phyloP scores from a whole-genome alignment of 2,797 vertebrate genomes.

The Intellagama lesueurii region DNA sequence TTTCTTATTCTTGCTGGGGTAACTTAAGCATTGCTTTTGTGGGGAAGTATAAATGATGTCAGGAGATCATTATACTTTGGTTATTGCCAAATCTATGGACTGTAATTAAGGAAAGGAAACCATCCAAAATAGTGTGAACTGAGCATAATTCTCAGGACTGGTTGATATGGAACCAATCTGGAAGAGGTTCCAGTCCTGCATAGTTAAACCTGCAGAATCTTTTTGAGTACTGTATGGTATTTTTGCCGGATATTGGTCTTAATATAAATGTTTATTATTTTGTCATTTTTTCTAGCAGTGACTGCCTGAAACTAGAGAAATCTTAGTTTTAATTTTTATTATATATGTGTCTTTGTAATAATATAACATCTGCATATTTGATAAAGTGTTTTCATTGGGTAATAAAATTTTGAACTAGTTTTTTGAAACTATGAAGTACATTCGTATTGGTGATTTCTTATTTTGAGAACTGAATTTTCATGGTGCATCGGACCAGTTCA shows the following conservation, averaged over 20 bases:
- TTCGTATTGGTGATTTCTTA: slow-evolving; percentile 37
- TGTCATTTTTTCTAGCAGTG: slow-evolving; percentile 18
- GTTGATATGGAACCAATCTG: slow-evolving; percentile 16
- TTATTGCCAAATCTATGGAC: not conserved
- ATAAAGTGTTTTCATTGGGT: slow-evolving; percentile 22
- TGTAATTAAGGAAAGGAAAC: not conserved
- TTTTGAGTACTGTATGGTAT: slow-evolving; percentile 6
- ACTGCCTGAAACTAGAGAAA: slow-evolving; percentile 10
- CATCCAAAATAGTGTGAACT: slow-evolving; percentile 43
- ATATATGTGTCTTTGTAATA: not conserved
- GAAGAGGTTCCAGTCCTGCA: slow-evolving; percentile 23
- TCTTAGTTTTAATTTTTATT: not conserved
- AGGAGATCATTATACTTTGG: not conserved
- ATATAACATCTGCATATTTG: slow-evolving; percentile 23
- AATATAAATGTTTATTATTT: slow-evolving; percentile 34
- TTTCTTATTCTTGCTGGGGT: not conserved
- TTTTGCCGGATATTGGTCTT: slow-evolving; percentile 31
- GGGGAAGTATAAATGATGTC: not conserved
- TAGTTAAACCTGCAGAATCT: not conserved
- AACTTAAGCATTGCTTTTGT: not conserved
- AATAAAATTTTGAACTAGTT: slow-evolving; percentile 28
- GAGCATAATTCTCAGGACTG: not conserved
- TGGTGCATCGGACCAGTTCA: slow-evolving; percentile 10
- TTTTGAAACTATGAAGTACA: slow-evolving; percentile 44
- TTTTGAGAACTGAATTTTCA: slow-evolving; percentile 28